phyloP scores from a whole-genome alignment of 1,140 invertebrate species.

The Leptinotarsa defecta region DNA sequence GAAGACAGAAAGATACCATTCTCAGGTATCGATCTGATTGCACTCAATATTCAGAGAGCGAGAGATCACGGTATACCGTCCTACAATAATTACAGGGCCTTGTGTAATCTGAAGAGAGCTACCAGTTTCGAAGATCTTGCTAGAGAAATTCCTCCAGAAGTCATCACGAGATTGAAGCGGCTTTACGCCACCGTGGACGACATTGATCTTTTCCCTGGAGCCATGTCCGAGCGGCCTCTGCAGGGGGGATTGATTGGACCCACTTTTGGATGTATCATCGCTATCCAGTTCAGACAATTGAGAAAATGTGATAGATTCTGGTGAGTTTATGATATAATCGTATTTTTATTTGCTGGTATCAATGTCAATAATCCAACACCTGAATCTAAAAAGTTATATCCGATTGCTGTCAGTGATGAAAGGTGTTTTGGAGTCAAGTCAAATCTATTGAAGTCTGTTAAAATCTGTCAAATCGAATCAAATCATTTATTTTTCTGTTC shows the following conservation, averaged over 20 bases:
- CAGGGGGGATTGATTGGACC: slow-evolving; percentile 91
- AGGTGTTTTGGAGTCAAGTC: too few relatives aligned
- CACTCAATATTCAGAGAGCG: slow-evolving; percentile 80
- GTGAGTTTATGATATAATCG: slow-evolving; percentile 63
- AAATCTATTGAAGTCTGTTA: too few relatives aligned
- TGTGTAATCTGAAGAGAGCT: slow-evolving; percentile 82
- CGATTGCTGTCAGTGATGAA: too few relatives aligned
- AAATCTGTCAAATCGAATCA: too few relatives aligned
- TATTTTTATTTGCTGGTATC: too few relatives aligned
- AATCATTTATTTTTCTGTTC: too few relatives aligned
- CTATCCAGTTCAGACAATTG: slow-evolving; percentile 88
- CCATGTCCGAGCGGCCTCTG: slow-evolving; percentile 82
- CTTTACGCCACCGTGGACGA: slow-evolving; percentile 87
- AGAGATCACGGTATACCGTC: slow-evolving; percentile 63
- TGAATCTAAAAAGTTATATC: too few relatives aligned
- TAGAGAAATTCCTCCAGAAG: slow-evolving; percentile 82
- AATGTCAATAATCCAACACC: too few relatives aligned
- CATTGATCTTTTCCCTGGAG: slow-evolving; percentile 94
- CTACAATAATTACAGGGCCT: slow-evolving; percentile 78
- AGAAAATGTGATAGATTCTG: slow-evolving; percentile 94
- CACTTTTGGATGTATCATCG: slow-evolving; percentile 95
- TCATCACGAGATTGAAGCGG: slow-evolving; percentile 78
- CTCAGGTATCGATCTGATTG: slow-evolving; percentile 83
- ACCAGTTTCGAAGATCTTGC: slow-evolving; percentile 78
- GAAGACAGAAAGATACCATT: slow-evolving; percentile 84